Percentiles rank a stretch among this genome's conserved stretches.
phyloP scores from a whole-genome alignment of 2,113 vertebrate species.

The Poecile atricapillus region DNA sequence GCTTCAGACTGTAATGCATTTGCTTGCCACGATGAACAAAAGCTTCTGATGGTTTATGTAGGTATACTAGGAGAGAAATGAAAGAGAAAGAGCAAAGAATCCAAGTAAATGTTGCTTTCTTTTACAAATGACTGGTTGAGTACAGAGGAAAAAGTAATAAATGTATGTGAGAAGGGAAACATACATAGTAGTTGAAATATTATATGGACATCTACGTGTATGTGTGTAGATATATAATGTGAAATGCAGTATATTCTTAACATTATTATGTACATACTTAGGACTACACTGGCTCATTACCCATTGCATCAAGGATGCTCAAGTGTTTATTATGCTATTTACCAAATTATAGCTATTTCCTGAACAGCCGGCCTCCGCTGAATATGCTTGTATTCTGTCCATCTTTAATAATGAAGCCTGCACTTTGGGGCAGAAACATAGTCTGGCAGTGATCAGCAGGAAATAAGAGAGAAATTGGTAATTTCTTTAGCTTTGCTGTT shows the following conservation, averaged over 20 bases:
- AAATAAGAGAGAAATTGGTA: slow-evolving; percentile 67
- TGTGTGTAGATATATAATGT: slow-evolving; percentile 1
- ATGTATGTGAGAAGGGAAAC: background rate
- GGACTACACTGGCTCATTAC: slow-evolving; percentile 68
- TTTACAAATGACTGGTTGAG: background rate
- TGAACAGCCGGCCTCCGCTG: slow-evolving; percentile 63
- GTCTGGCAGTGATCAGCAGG: slow-evolving; percentile 63
- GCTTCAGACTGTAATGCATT: slow-evolving; percentile 16
- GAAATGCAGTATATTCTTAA: slow-evolving; percentile 63
- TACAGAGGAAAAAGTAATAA: slow-evolving; percentile 1
- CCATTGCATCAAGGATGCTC: slow-evolving; percentile 70
- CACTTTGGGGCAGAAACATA: slow-evolving; percentile 61
- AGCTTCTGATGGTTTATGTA: slow-evolving; percentile 6
- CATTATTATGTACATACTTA: slow-evolving; percentile 58
- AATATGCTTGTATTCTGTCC: slow-evolving; percentile 56
- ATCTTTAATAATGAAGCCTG: slow-evolving; percentile 67
- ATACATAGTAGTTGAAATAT: slow-evolving; percentile 41
- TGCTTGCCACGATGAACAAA: slow-evolving; percentile 31
- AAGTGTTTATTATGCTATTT: slow-evolving; percentile 74
- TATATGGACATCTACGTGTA: background rate
- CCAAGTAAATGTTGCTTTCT: background rate
- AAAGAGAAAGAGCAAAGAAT: background rate
- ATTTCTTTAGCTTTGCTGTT: slow-evolving; percentile 63
- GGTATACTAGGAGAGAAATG: slow-evolving; percentile 13
- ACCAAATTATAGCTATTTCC: slow-evolving; percentile 78